phyloP scores from a whole-genome alignment of 2,888 invertebrate species.

The Lepetodrilus schrolli region DNA sequence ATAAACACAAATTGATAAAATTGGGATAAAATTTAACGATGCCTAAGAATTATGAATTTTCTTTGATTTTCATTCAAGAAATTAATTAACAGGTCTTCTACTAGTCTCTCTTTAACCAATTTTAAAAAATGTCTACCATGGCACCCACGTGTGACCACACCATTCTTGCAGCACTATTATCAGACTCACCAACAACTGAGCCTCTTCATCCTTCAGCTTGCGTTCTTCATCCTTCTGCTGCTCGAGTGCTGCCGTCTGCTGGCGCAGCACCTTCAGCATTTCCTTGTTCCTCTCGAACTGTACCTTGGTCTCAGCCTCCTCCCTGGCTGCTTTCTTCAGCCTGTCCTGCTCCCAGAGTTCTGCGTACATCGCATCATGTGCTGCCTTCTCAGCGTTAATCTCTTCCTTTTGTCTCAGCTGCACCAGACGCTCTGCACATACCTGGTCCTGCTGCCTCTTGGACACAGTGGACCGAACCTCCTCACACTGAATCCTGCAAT shows the following conservation, averaged over 20 bases:
- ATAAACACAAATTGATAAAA: too few relatives aligned
- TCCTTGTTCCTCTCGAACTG: conserved; percentile 68
- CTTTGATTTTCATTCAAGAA: too few relatives aligned
- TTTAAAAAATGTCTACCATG: too few relatives aligned
- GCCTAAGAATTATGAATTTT: too few relatives aligned
- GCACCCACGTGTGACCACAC: too few relatives aligned
- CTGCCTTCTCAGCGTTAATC: conserved; percentile 52
- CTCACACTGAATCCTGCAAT: conserved; percentile 73
- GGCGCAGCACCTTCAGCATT: conserved; percentile 64
- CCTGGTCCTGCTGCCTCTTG: conserved; percentile 71
- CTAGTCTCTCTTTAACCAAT: too few relatives aligned
- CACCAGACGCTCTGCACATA: conserved; percentile 70
- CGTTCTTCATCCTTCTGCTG: conserved; percentile 68
- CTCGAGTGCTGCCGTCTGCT: conserved; percentile 73
- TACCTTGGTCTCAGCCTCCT: conserved; percentile 70
- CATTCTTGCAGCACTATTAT: too few relatives aligned
- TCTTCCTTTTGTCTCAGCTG: conserved; percentile 63
- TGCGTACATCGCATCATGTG: conserved; percentile 72
- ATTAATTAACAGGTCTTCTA: too few relatives aligned
- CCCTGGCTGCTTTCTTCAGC: conserved; percentile 70
- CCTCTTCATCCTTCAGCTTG: conserved; percentile 71
- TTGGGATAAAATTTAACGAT: too few relatives aligned
- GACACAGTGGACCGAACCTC: conserved; percentile 72
- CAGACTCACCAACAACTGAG: conserved; percentile 67
- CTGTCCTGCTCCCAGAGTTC: conserved; percentile 73